Evolutionary conservation across 92 coral and sea anemone genomes (phyloP).

Genomic region (Heteractis magnifica): DNA sequence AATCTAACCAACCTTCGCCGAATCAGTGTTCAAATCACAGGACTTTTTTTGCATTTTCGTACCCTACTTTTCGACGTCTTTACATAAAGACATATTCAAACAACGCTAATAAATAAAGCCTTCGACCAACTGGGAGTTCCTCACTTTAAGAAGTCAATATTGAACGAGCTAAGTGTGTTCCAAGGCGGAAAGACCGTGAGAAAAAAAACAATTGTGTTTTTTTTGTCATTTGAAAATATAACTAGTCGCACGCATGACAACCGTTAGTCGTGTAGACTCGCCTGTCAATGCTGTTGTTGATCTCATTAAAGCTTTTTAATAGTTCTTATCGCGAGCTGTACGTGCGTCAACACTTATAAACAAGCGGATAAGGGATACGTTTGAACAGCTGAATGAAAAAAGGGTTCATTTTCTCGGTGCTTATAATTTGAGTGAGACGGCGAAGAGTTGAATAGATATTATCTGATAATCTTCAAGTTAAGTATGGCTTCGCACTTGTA

Average conservation of each 20-base stretch:
- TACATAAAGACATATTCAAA: not conserved
- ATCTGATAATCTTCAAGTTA: not conserved
- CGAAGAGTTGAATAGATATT: not conserved
- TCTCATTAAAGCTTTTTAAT: not conserved
- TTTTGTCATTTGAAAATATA: not conserved
- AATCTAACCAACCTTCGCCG: too few species aligned
- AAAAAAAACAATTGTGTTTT: conserved; percentile 7
- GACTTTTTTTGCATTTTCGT: too few species aligned
- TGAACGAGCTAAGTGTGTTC: not conserved
- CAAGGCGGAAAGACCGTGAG: conserved; percentile 7
- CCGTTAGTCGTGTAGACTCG: not conserved
- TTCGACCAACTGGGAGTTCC: conserved; percentile 1
- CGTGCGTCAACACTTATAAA: not conserved
- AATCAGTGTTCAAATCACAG: too few species aligned
- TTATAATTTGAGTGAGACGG: not conserved
- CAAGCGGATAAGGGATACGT: not conserved
- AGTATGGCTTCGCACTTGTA: not conserved
- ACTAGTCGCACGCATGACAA: not conserved
- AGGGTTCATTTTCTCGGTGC: not conserved
- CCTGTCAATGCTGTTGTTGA: not conserved
- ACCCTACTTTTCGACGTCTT: too few species aligned
- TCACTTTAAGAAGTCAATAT: conserved; percentile 13
- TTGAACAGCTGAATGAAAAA: not conserved
- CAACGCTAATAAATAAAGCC: not conserved
- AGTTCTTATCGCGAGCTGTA: not conserved